Evolutionary conservation across 2,797 vertebrate genomes (phyloP).

Genomic region (Parauchenoglanis ngamensis): DNA sequence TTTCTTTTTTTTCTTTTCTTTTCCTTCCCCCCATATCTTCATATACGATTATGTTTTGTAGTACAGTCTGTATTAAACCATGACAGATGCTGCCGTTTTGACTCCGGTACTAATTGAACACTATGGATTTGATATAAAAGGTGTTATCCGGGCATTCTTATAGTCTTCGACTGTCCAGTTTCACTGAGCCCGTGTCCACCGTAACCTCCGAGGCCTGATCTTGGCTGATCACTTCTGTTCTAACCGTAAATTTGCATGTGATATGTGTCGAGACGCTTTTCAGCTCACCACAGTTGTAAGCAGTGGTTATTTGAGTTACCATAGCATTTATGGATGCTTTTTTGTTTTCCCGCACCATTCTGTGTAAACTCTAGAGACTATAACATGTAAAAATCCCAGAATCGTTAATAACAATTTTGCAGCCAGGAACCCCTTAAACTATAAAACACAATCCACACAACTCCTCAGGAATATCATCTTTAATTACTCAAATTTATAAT

Average conservation of each 20-base stretch:
- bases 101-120: neutral
- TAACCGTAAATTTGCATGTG: neutral
- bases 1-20: neutral
- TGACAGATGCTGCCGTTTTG: neutral
- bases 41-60: neutral
- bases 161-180: neutral
- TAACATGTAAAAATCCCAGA: neutral
- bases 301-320: neutral
- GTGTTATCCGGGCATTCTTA: neutral
- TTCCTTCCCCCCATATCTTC: neutral
- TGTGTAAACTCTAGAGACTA: neutral
- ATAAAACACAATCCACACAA: neutral
- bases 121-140: neutral
- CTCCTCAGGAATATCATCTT: neutral
- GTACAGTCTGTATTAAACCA: neutral
- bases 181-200: too few relatives aligned
- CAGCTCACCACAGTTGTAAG: neutral
- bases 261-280: neutral
- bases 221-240: neutral
- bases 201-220: neutral
- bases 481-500: neutral
- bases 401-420: neutral
- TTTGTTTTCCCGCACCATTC: neutral
- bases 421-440: neutral
- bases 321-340: neutral